A percentile compares a stretch with the other conserved stretches of the same genome.
Conservation (phyloP, 1,140 invertebrate species). For the Hycleus phaleratus region DNA sequence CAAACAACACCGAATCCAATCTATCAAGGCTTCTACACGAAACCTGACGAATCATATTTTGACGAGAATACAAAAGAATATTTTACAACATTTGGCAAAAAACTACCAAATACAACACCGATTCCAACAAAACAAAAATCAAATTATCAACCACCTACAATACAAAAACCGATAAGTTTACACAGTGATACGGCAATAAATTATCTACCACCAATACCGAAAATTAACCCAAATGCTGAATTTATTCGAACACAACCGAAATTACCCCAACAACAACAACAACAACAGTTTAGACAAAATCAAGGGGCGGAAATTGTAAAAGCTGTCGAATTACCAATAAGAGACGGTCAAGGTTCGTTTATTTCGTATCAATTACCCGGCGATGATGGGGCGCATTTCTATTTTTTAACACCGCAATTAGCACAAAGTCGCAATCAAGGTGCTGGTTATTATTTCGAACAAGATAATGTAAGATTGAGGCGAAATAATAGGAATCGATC, state of each 20-base stretch:
- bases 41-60: constrained; percentile 59
- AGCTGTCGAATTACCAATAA: constrained; percentile 35
- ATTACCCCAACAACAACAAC: constrained; percentile 8
- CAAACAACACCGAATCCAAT: constrained; percentile 54
- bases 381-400: constrained; percentile 60
- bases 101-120: constrained; percentile 50
- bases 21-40: constrained; percentile 59
- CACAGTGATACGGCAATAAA: constrained; percentile 56
- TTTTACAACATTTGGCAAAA: constrained; percentile 67
- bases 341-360: constrained; percentile 48
- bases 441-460: constrained; percentile 38
- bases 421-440: constrained; percentile 41
- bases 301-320: background rate
- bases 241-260: constrained; percentile 30
- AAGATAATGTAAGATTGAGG: constrained; percentile 24
- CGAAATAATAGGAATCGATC: constrained; percentile 6
- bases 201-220: constrained; percentile 49
- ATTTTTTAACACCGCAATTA: constrained; percentile 65
- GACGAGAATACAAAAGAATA: constrained; percentile 71
- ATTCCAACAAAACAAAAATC: constrained; percentile 18
- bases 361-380: constrained; percentile 63
- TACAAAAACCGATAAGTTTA: constrained; percentile 42
- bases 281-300: constrained; percentile 11
- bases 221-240: constrained; percentile 61
- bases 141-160: constrained; percentile 6